Base-by-base conservation (phyloP, 1,140 invertebrate species). In the Lasaia peninsularis region DNA sequence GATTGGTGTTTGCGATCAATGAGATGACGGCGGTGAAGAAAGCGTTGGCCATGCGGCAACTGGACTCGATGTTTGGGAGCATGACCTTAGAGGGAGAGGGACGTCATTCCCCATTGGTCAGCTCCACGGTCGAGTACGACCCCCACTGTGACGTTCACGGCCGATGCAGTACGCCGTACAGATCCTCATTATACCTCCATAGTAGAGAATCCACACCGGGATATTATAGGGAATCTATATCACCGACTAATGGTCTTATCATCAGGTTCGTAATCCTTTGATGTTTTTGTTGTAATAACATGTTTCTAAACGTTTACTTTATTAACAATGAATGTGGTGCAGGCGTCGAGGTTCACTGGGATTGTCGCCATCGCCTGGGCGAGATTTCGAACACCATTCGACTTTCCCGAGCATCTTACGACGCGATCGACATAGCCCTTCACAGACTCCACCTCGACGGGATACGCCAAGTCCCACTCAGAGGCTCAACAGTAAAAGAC, bases 21-120 rank as follows among this genome's bases (percentile, higher is more conserved):
- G 75, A 71, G 56, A 88, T 90, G 86, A 87, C 90, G 21, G 84
- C 90, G 18, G 89, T 91, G 21, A 91, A 91, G 74, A 92, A 92
- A 65, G 91, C 91, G 44, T 89, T 91, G 24, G 93, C 93, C 1
- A 93, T 94, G 69, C 92, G 92, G 58, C 91, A 93, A 37, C 76
- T 95, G 65, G 94, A 95, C 72, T 93, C 92, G 0, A 90, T 95
- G 57, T 95, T 95, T 78, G 90, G 91, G 31, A 92, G 92, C 65
- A 90, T 93, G 34, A 92, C 90, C 69, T 64, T 94, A 52, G 92
- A 93, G 16, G 78, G 83, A 56, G 75, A 78, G 66, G 85, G 75
- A 32, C 80, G 73, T 50, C 78, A 77, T 63, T 80, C 74, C 21
- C 89, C 89, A 14, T 83, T 91, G 44, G 77, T 90, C 33, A 86